A percentile compares a stretch with the other conserved stretches of the same genome.
These are phyloP conservation scores for Dreissena rostriformis DNA, from an alignment of 1,140 invertebrate genomes.

Conservation along the genomic window DNA sequence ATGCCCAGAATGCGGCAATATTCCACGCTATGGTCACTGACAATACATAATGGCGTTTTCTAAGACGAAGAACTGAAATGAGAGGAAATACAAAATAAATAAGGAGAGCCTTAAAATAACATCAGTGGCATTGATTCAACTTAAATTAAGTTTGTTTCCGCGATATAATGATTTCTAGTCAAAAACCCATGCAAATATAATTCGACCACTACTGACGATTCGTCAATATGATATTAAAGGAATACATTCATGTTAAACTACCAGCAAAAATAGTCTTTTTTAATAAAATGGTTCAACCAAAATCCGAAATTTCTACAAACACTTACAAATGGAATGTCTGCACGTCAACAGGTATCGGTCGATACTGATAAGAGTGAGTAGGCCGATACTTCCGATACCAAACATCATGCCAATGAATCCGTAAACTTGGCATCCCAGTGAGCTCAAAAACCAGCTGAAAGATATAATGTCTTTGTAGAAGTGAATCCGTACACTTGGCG, in stretches of 20 bases:
- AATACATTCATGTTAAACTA: not conserved
- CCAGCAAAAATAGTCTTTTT: not conserved
- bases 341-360: conserved; percentile 74
- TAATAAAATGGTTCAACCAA: not conserved
- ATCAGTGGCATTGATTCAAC: not conserved
- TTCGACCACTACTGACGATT: not conserved
- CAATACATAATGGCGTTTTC: not conserved
- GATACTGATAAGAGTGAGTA: conserved; percentile 72
- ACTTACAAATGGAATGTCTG: conserved; percentile 58
- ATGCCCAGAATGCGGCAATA: conserved; percentile 37
- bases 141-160: not conserved
- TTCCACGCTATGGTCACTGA: conserved; percentile 23
- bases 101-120: not conserved
- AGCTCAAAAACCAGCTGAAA: conserved; percentile 77
- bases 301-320: not conserved
- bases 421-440: conserved; percentile 76
- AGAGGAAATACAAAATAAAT: not conserved
- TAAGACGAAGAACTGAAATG: not conserved
- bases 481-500: no score
- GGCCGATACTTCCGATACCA: conserved; percentile 76
- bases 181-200: not conserved
- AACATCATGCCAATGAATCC: conserved; percentile 79
- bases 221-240: not conserved
- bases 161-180: not conserved
- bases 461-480: no score